phyloP scores from a whole-genome alignment of 2,888 invertebrate genomes.

The Calameuta idolon region DNA sequence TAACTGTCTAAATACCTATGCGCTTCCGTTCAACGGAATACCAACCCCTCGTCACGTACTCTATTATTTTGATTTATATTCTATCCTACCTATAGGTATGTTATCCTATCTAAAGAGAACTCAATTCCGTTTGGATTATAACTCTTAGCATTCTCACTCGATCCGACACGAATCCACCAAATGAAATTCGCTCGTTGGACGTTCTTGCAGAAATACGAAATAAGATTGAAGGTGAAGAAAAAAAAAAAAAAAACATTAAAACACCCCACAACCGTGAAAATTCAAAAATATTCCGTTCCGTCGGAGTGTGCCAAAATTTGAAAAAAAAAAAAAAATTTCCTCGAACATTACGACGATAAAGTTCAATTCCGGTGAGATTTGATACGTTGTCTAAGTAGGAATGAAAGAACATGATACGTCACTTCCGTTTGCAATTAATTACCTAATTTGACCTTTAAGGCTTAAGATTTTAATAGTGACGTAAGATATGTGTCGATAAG shows the following conservation, averaged over 20 bases:
- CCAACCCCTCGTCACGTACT: neutral
- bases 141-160: neutral
- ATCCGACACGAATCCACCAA: neutral
- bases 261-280: neutral
- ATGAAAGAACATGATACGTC: neutral
- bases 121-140: neutral
- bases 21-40: neutral
- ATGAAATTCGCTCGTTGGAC: neutral
- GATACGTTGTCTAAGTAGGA: neutral
- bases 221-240: neutral
- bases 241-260: neutral
- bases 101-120: neutral
- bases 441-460: constrained; percentile 5
- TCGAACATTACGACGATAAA: neutral
- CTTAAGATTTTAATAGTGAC: neutral
- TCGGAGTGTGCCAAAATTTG: too few relatives aligned
- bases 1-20: neutral
- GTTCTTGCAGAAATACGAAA: neutral
- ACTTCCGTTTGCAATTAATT: neutral
- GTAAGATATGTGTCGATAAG: neutral
- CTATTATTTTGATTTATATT: neutral
- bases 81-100: neutral
- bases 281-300: neutral
- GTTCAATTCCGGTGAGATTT: neutral
- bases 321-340: neutral